Base-by-base conservation (phyloP, 53 echinoderm and acorn worm genomes). In the Crossaster papposus region DNA sequence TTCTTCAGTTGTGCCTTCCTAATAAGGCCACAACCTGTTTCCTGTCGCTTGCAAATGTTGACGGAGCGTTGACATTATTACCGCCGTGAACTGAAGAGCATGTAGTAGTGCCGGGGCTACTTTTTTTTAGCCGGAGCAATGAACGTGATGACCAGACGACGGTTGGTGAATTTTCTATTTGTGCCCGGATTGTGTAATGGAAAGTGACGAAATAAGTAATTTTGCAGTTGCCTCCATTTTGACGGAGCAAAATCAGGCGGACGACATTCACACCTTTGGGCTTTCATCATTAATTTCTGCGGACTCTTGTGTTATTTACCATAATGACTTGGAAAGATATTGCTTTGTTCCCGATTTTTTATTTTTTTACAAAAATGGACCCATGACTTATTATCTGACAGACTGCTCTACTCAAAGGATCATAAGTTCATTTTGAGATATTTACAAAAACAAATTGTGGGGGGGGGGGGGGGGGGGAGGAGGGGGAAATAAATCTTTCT, bases 41-140 rank as follows among this genome's bases (percentile, higher is more conserved):
- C 75, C 87, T 77, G 87, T 52, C 62, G 55, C 87, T 87, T 35
- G 77, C 87, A 76, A 87, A 87, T 87, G 87, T 87, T 87, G 87
- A 87, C 87, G 72, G 87, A 87, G 87, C 52, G 77, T 87, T 87
- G 75, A 87, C 87, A 77, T 87, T 87, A 87, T 87, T 87, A 87
- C 77, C 17, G 87, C 77, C 68, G 65, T 13, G 36, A 34, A 73
- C 14, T 51, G 78, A 36, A 78, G n/a, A 50, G 23, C 35, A 78
- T 3, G 51, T 34, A 78, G 68, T 4, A 68, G 24, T 3, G 68
- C n/a, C 68, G 22, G 28, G 24, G 5, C n/a, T 7, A 4, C 7
- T 23, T 68, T 68, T 68, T 58, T 75, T n/a, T 28, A 20, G 68
- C 13, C 1, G 35, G 78, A 51, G 78, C 78, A 78, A 36, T 78